These are phyloP conservation scores for Aphelocoma coerulescens DNA, from an alignment of 2,113 vertebrate species.

Conservation along the genomic window DNA sequence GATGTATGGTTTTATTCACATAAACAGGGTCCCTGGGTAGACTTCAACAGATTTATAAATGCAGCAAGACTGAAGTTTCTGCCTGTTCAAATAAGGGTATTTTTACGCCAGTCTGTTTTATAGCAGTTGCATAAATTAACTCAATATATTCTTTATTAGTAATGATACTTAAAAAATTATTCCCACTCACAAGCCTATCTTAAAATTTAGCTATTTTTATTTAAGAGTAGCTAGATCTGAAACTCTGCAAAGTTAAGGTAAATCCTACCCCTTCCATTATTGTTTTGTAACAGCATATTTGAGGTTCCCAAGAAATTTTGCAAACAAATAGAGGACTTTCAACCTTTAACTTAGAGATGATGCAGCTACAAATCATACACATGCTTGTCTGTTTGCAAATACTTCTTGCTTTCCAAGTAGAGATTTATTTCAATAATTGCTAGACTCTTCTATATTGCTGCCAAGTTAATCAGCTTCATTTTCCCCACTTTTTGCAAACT, in stretches of 20 bases:
- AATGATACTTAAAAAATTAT: background rate
- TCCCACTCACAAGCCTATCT: background rate
- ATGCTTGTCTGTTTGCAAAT: background rate
- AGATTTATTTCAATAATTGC: background rate
- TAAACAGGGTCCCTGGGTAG: background rate
- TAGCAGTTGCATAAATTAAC: background rate
- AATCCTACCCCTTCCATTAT: background rate
- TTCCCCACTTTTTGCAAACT: background rate
- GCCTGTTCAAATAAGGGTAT: background rate
- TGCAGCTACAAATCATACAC: background rate
- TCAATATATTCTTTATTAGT: background rate
- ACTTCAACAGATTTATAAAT: background rate
- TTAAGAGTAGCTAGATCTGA: background rate
- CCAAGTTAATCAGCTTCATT: conserved; percentile 30
- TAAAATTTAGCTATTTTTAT: background rate
- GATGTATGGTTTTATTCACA: background rate
- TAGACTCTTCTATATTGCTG: background rate
- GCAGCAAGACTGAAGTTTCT: background rate
- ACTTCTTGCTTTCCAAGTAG: background rate
- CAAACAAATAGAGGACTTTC: background rate
- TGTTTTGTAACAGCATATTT: background rate
- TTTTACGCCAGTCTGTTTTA: background rate
- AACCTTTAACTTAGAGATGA: background rate
- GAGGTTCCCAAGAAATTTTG: background rate
- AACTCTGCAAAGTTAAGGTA: background rate